Base-by-base conservation (phyloP, 2,113 vertebrate species). In the Cyprinodon variegatus region DNA sequence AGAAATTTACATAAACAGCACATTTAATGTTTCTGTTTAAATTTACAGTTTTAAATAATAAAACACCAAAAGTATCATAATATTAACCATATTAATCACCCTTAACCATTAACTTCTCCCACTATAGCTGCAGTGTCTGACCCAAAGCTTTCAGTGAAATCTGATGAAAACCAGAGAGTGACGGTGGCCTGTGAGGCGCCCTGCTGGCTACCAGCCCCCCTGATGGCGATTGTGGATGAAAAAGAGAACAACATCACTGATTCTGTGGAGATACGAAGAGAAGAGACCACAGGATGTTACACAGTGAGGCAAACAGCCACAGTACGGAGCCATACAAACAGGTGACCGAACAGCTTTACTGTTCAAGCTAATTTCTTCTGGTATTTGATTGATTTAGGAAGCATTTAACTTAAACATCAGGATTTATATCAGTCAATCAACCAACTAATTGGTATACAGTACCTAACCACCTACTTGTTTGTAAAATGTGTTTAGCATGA, bases 211-310 rank as follows among this genome's bases (percentile, higher is more conserved):
- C 64, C 46, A 1, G 22, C 60, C 8, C 78, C 78, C 0, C 0
- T 57, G 17, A 46, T 88, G 65, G 1, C 0, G 4, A 46, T 88
- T 11, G 63, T 81, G 76, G 73, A 88, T 11, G 22, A 74, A 12
- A 8, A 22, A 0, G 83, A 72, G 8, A 67, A 72, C 0, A 0
- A 29, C 1, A 22, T 83, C 13, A 3, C 2, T 0, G 45, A 53
- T 4, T 37, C 71, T 0, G 43, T 69, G 0, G 36, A 45, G 0
- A 61, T 6, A n/a, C 7, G 15, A 38, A 0, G 5, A 2, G 15
- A 1, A 15, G 22, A 71, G 0, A 2, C 4, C 3, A 0, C 2
- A 0, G 83, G 46, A 17, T 85, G 72, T 53, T 68, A 3, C 64
- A 74, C 50, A 0, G 50, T 79, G 61, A 71, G 3, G 1, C 66